A percentile compares a stretch with the other conserved stretches of the same genome.
Conservation (phyloP, 92 coral and sea anemone species). For the Paragorgia papillata region DNA sequence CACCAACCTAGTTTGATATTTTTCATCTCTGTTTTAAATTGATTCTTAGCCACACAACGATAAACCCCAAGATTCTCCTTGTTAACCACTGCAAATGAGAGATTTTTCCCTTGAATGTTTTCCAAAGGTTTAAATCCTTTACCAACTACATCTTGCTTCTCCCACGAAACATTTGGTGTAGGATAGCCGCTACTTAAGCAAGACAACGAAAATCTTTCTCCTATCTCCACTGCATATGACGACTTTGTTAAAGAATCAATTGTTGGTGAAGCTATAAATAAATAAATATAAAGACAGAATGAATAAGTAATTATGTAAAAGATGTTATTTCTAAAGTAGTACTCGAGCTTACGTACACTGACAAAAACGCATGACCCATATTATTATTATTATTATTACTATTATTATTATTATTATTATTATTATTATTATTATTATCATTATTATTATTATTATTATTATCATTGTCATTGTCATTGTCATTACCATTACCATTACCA, state of each 20-base stretch:
- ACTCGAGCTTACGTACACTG: background rate
- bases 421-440: no score
- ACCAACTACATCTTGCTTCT: constrained; percentile 43
- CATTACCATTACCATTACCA: no score
- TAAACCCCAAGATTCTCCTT: constrained; percentile 54
- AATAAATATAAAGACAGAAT: constrained; percentile 4
- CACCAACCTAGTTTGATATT: constrained; percentile 9
- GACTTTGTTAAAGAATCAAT: background rate
- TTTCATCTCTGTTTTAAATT: background rate
- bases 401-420: no score
- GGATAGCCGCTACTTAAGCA: constrained; percentile 82
- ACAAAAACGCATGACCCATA: no score
- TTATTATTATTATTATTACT: no score
- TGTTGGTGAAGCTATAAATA: constrained; percentile 59
- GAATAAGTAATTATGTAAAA: background rate
- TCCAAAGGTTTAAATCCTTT: constrained; percentile 6
- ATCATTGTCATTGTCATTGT: no score
- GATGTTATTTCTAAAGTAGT: background rate
- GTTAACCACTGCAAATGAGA: constrained; percentile 33
- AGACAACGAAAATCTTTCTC: constrained; percentile 14
- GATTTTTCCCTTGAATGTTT: background rate
- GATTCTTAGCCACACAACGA: constrained; percentile 71
- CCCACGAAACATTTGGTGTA: constrained; percentile 66
- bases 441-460: no score
- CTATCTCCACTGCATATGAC: background rate